Conservation (phyloP, 2,113 vertebrate species). For the Siniperca knerii region DNA sequence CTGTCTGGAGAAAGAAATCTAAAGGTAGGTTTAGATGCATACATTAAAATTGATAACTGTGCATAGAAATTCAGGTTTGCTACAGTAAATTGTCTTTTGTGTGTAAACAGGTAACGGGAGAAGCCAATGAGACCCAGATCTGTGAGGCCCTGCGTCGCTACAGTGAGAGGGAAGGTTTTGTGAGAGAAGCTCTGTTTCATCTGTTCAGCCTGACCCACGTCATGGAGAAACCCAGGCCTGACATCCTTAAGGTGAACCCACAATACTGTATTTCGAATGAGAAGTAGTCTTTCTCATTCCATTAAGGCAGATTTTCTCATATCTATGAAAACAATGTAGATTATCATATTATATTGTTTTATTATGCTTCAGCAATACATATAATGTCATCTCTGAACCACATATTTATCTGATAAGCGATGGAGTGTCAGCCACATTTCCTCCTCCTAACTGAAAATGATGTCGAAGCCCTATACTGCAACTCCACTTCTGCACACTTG, state of each 20-base stretch:
- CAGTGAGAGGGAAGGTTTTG: conserved; percentile 96
- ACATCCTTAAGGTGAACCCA: conserved; percentile 93
- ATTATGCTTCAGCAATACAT: neutral
- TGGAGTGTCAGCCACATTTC: neutral
- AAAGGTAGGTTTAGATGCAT: conserved; percentile 83
- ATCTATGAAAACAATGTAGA: neutral
- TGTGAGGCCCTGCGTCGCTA: conserved; percentile 96
- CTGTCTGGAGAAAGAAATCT: conserved; percentile 94
- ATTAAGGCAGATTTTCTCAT: neutral
- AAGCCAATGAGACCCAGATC: conserved; percentile 98
- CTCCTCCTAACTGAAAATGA: neutral
- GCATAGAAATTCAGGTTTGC: neutral
- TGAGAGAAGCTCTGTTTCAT: conserved; percentile 97
- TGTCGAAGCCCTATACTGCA: neutral
- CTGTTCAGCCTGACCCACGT: conserved; percentile 97
- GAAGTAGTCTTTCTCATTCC: neutral
- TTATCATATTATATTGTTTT: neutral
- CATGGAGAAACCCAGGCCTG: conserved; percentile 97
- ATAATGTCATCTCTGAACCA: neutral
- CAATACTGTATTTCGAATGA: neutral
- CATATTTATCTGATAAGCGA: neutral
- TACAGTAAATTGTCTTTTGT: conserved; percentile 31
- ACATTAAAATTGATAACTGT: neutral
- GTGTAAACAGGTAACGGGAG: conserved; percentile 92
- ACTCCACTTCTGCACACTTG: neutral